Percentiles rank a stretch among this genome's conserved stretches.
Conservation (phyloP, 2,797 vertebrate genomes). For the Danionella dracula region DNA sequence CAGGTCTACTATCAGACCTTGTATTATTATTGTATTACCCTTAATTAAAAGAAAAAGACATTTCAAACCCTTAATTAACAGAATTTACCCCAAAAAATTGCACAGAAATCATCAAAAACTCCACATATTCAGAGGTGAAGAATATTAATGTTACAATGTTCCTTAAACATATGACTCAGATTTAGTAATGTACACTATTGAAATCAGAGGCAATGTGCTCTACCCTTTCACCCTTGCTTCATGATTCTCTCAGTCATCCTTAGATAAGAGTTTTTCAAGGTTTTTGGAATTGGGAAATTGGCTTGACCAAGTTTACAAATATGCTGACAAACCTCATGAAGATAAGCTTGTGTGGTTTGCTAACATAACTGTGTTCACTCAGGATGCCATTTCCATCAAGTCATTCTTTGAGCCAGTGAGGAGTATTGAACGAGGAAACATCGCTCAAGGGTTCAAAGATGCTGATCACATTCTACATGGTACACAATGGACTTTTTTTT, state of each 20-base stretch:
- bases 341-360: neutral
- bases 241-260: neutral
- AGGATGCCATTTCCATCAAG: constrained; percentile 86
- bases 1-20: no score
- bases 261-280: constrained; percentile 15
- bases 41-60: no score
- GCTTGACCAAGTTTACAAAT: neutral
- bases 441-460: constrained; percentile 81
- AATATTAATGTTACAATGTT: no score
- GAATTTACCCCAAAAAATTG: no score
- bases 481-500: no score
- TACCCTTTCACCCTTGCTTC: neutral
- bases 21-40: no score
- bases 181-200: neutral
- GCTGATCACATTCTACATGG: constrained; percentile 86
- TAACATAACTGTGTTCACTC: neutral
- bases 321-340: no score
- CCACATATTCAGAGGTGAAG: no score
- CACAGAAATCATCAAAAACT: no score
- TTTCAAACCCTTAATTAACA: no score
- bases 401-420: constrained; percentile 78
- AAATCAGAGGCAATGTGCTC: neutral
- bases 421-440: constrained; percentile 80
- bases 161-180: neutral
- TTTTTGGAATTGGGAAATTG: neutral